Evolutionary conservation across 2,888 invertebrate species (phyloP), one percentile per base, ranked within the genome.

Genomic region (Pseudococcus viburni): DNA sequence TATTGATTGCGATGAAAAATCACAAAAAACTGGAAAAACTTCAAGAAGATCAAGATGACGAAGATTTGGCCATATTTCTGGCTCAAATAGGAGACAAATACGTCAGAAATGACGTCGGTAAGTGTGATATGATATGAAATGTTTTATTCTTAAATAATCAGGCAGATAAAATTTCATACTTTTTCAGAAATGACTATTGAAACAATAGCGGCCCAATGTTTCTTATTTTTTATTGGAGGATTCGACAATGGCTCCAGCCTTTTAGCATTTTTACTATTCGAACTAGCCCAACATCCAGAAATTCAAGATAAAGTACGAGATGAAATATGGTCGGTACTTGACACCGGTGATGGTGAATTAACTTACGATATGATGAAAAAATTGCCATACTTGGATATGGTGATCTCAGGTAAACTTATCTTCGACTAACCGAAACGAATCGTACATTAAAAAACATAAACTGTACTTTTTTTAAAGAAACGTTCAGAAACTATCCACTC

Each of bases 161-260:
- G 26, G 3, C 26, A 33, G 26, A 3, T 33, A 33, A 33, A 33
- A 33, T 33, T 33, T 3, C 46, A 8, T 12, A 46, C 5, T 46
- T 46, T 46, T 91, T 46, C 91, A 93, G 93, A 93, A 7, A 93
- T 93, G 89, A 93, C 85, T 0, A 7, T 89, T 26, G 91, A 93
- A 92, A 92, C 93, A 89, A 90, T 93, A 89, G 90, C 91, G 0
- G 68, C 68, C 15, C 68, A 73, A 12, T 26, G 68, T 33, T 73
- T 73, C 33, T 33, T 33, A 26, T 73, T 73, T 15, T 73, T 33
- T 17, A 5, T 33, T 5, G 68, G 26, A 9, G 68, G 68, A 91
- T 93, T 92, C 89, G 93, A 93, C 90, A 93, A 93, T 0, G 93
- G 93, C 0, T 93, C 94, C 0, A 93, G 94, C 0, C 93, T 94